A percentile compares a stretch with the other conserved stretches of the same genome.
These are phyloP conservation scores for Athalia circularis DNA, from an alignment of 2,888 invertebrate genomes.

Conservation along the genomic window DNA sequence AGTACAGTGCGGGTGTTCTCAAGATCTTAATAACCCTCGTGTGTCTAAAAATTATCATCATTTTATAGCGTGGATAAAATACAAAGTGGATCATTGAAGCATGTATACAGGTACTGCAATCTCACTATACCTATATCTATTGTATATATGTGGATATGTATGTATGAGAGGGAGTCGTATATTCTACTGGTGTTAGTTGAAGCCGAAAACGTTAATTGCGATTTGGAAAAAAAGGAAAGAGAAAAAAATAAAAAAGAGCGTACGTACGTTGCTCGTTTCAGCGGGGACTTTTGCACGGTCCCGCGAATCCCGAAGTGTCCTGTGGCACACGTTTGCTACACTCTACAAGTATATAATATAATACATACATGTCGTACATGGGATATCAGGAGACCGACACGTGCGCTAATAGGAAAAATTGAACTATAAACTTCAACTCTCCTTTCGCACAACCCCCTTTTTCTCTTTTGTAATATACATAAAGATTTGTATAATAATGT, in stretches of 20 bases:
- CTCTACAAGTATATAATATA: background rate
- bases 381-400: conserved; percentile 13
- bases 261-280: conserved; percentile 18
- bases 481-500: too few relatives aligned
- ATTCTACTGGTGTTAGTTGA: conserved; percentile 5
- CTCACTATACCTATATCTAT: too few relatives aligned
- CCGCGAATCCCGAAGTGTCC: background rate
- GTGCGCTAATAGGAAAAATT: conserved; percentile 33
- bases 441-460: background rate
- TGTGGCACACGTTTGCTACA: background rate
- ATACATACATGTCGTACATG: background rate
- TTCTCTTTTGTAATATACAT: too few relatives aligned
- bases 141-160: too few relatives aligned
- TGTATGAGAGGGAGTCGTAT: too few relatives aligned
- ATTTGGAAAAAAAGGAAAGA: background rate
- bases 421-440: conserved; percentile 14
- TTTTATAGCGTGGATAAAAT: too few relatives aligned
- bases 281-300: conserved; percentile 28
- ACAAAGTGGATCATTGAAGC: too few relatives aligned
- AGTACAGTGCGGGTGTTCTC: too few relatives aligned
- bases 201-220: conserved; percentile 42
- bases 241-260: conserved; percentile 3
- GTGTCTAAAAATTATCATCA: too few relatives aligned
- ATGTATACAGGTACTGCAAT: too few relatives aligned
- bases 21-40: too few relatives aligned